These are phyloP conservation scores for Carassius carassius DNA, from an alignment of 2,113 vertebrate species.

Conservation along the genomic window DNA sequence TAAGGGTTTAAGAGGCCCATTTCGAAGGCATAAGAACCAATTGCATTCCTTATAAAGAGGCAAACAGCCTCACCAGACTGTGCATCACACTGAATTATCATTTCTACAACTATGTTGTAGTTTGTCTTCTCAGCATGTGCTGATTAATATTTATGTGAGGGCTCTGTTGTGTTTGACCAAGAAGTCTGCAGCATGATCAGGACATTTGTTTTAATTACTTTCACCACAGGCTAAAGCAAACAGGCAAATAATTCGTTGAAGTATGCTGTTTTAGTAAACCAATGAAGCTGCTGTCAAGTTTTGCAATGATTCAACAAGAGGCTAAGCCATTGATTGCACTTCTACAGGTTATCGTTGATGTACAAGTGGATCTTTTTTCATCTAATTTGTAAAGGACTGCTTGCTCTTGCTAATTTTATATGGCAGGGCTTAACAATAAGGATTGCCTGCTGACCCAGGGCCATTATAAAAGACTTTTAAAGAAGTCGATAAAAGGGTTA, in stretches of 20 bases:
- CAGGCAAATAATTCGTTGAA: not conserved
- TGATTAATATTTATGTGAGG: slow-evolving; percentile 19
- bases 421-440: slow-evolving; percentile 8
- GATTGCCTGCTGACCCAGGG: not conserved
- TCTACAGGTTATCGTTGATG: slow-evolving; percentile 9
- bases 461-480: not conserved
- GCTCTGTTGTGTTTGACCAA: not conserved
- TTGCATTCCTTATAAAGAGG: not conserved
- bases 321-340: not conserved
- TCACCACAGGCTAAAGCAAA: not conserved
- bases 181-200: slow-evolving; percentile 1
- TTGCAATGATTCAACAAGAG: not conserved
- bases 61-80: not conserved
- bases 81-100: not conserved
- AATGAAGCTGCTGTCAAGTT: not conserved
- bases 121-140: not conserved
- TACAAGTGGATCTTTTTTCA: not conserved
- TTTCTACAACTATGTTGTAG: slow-evolving; percentile 1
- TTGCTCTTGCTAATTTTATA: slow-evolving; percentile 13
- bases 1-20: slow-evolving; percentile 14
- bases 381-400: not conserved
- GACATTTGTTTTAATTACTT: not conserved
- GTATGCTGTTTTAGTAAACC: slow-evolving; percentile 2
- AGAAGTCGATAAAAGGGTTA: not conserved
- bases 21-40: not conserved